Evolutionary conservation across 2,888 invertebrate genomes (phyloP), one percentile per base, ranked within the genome.

Genomic region (Agrochola circellaris): DNA sequence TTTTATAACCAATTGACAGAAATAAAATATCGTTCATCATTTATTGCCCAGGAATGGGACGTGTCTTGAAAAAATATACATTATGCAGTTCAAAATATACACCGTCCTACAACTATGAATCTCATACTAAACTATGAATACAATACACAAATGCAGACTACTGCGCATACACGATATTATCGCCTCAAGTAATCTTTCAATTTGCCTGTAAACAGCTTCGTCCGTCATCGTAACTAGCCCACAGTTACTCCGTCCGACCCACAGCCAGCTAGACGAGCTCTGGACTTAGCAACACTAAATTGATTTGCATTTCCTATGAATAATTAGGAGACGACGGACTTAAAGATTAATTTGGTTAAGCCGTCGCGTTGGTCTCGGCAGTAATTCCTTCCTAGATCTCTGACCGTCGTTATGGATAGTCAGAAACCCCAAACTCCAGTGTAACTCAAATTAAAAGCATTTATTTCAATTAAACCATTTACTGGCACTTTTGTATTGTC

Each of bases 141-240:
- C 9, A 30, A 67, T 30, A 51, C n/a, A 75, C 23, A 64, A 30
- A 9, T 68, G 48, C 58, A 60, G 51, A 60, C 58, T 38, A 56
- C 42, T 17, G 67, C 60, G 66, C 61, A 67, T 58, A 65, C 23
- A 45, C 51, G 30, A 15, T 54, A 48, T 80, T 60, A 83, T 77
- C 45, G 23, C 51, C 58, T 48, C 30, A 30, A 61, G 80, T 83
- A 83, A 80, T 83, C 65, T 78, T 83, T 38, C 83, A 83, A 78
- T 83, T 80, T 60, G 78, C 30, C 15, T 30, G 79, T 51, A 66
- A 76, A 67, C 73, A n/a, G 51, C 68, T 78, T 64, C 64, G 51
- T 60, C 58, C 68, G 45, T 26, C 68, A 51, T 20, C 20, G n/a
- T 77, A 26, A 54, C 38, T 38, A 38, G 11, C 58, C 34, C 6